Evolutionary conservation across 2,113 vertebrate genomes (phyloP).

Genomic region (Hydrochoerus hydrochaeris): DNA sequence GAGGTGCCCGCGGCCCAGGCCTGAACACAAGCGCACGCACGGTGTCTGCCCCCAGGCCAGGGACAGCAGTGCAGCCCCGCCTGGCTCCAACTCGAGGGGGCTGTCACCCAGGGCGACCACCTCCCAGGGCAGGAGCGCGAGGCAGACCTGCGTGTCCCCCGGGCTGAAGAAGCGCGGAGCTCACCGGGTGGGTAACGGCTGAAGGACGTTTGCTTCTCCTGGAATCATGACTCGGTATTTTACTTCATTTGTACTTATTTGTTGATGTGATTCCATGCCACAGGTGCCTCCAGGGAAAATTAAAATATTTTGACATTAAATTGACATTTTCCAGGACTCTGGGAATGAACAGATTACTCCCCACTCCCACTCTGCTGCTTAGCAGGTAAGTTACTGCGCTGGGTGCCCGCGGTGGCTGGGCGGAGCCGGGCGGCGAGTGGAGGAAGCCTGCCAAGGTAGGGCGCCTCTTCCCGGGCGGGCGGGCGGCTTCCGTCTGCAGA

Average conservation of each 20-base stretch:
- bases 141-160: not conserved
- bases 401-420: slow-evolving; percentile 56
- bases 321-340: slow-evolving; percentile 61
- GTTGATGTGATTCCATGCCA: slow-evolving; percentile 59
- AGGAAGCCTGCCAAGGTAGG: slow-evolving; percentile 71
- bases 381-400: slow-evolving; percentile 66
- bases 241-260: slow-evolving; percentile 62
- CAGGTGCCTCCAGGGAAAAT: slow-evolving; percentile 57
- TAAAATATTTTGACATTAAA: slow-evolving; percentile 70
- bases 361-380: not conserved
- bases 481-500: slow-evolving; percentile 71
- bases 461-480: slow-evolving; percentile 45
- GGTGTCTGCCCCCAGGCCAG: not conserved
- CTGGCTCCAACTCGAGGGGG: not conserved
- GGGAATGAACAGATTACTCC: slow-evolving; percentile 59
- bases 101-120: not conserved
- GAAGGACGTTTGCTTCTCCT: slow-evolving; percentile 33
- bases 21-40: not conserved
- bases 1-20: not conserved
- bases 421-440: slow-evolving; percentile 64
- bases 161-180: not conserved
- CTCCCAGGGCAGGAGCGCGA: not conserved
- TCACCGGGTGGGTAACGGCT: not conserved
- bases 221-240: slow-evolving; percentile 28
- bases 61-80: not conserved